Base-by-base conservation (phyloP, 2,888 invertebrate genomes). In the Acholoe squamosa region DNA sequence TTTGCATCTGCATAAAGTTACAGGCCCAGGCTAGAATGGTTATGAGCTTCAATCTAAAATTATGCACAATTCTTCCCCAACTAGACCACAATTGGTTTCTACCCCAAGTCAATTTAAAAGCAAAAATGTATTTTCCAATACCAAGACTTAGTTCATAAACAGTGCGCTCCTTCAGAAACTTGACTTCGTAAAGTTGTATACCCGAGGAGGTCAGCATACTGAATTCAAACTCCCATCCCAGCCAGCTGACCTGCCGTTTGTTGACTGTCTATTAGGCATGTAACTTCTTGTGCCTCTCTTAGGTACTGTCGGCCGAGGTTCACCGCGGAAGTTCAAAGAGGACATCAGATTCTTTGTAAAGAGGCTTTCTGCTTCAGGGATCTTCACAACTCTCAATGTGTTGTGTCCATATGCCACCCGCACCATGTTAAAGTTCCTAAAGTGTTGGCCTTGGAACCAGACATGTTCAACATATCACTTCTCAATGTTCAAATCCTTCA, bases 191-290 rank as follows among this genome's bases (percentile, higher is more conserved):
- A 0, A 91, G 84, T 33, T 84, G 91, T n/a, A 91, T 94, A 0
- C 95, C 95, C 0, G 91, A 92, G 19, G 93, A 91, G 3, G 94
- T 91, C 0, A 94, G 93, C 93, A 95, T 93, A 51, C 94, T 91
- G 90, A 94, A 93, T 91, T 94, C 92, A 91, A 95, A 94, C 7
- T 92, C 90, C 95, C 95, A 95, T 19, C 93, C 93, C 92, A 94
- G 92, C 91, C 94, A 95, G 3, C 91, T 91, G 1, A 95, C 92
- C 80, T 94, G 93, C 0, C 93, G 93, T 12, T 93, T 94, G n/a
- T 93, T 89, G 0, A 95, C 92, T 0, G 93, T 0, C 94, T 95
- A 51, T 93, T 93, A 0, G 94, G 94, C 89, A 94, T 94, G 34
- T 93, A 92, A 56, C 93, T 92, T 22, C 89, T 91, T n/a, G 95